These are phyloP conservation scores for Drosophila sechellia DNA, from an alignment of 1,140 invertebrate species.

Conservation along the genomic window DNA sequence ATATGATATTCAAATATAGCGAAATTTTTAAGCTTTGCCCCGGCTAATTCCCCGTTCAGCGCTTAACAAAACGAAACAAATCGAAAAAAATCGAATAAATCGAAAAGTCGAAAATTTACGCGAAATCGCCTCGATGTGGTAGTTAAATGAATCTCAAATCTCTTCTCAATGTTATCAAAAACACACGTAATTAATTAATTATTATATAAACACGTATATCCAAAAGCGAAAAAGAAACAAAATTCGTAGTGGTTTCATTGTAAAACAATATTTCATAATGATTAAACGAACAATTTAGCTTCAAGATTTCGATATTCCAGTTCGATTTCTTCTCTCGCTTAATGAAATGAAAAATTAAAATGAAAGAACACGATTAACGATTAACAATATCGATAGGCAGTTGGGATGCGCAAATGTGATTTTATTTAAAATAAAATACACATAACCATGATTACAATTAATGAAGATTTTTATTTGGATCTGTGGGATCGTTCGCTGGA, in stretches of 20 bases:
- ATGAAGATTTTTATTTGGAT: conserved; percentile 76
- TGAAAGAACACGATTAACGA: conserved; percentile 29
- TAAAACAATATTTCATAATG: conserved; percentile 79
- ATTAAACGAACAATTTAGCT: conserved; percentile 54
- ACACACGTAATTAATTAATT: conserved; percentile 58
- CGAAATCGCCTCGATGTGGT: conserved; percentile 75
- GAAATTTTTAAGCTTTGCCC: conserved; percentile 78
- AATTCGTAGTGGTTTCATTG: conserved; percentile 83
- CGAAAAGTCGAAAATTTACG: conserved; percentile 42
- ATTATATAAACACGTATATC: conserved; percentile 43
- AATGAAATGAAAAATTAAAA: conserved; percentile 7
- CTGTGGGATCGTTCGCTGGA: conserved; percentile 40
- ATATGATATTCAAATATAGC: conserved; percentile 69
- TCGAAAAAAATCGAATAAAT: conserved; percentile 3
- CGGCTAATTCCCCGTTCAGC: conserved; percentile 50
- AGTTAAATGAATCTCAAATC: conserved; percentile 83
- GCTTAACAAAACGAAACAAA: conserved; percentile 37
- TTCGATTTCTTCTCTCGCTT: conserved; percentile 48
- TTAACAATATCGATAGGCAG: conserved; percentile 39
- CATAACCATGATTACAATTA: conserved; percentile 74
- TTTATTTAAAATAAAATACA: conserved; percentile 84
- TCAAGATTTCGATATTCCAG: conserved; percentile 48
- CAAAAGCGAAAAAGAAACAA: conserved; percentile 52
- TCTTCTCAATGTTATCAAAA: conserved; percentile 76
- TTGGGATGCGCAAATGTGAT: conserved; percentile 82